A percentile compares a stretch with the other conserved stretches of the same genome.
phyloP scores from a whole-genome alignment of 92 coral and sea anemone species.

The Epizoanthus illoricatus region DNA sequence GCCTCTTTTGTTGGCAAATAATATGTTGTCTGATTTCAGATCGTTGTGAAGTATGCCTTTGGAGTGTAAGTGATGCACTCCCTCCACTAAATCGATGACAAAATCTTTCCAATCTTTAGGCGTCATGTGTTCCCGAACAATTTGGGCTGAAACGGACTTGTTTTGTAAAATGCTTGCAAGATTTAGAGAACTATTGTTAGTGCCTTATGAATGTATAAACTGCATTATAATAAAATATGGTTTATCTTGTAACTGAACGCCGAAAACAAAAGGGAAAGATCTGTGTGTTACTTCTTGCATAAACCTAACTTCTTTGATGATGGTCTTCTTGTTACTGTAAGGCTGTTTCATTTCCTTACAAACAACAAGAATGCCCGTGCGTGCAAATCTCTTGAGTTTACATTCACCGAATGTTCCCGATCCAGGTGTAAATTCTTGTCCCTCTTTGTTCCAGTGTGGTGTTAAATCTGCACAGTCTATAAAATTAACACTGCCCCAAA shows the following conservation, averaged over 20 bases:
- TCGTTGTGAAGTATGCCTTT: slow-evolving; percentile 1
- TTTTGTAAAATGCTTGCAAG: not conserved
- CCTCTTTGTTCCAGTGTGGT: not conserved
- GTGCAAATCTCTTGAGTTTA: slow-evolving; percentile 5
- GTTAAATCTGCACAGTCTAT: not conserved
- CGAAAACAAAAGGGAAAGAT: slow-evolving; percentile 16
- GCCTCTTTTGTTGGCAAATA: slow-evolving; percentile 15
- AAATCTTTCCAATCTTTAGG: slow-evolving; percentile 1
- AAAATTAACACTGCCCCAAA: not conserved
- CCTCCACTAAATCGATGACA: slow-evolving; percentile 1
- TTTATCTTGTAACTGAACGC: not conserved
- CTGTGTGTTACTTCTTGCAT: slow-evolving; percentile 14
- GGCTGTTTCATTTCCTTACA: not conserved
- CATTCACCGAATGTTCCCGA: slow-evolving; percentile 1
- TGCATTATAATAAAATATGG: not conserved
- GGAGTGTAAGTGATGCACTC: not conserved
- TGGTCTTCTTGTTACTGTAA: not conserved
- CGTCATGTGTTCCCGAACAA: not conserved
- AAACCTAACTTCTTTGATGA: not conserved
- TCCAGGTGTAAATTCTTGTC: slow-evolving; percentile 9
- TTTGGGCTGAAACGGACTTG: not conserved
- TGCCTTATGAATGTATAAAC: not conserved
- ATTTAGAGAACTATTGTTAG: not conserved
- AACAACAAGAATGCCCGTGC: slow-evolving; percentile 9
- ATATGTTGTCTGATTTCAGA: slow-evolving; percentile 1